Conservation (phyloP, 1,140 invertebrate genomes). For the Zaprionus davidi region DNA sequence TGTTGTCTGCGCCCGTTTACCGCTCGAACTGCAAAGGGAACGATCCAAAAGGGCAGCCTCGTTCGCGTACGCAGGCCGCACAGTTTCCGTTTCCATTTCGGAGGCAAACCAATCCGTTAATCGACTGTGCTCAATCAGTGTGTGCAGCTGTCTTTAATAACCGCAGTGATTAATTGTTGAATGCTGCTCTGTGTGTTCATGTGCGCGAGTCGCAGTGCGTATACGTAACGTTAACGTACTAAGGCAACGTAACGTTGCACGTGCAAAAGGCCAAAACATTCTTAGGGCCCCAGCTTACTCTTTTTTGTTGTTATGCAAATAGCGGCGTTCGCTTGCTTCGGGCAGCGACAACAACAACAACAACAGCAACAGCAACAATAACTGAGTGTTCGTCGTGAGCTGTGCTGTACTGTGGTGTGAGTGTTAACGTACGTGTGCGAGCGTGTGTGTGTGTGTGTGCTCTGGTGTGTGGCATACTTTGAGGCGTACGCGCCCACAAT, state of each 20-base stretch:
- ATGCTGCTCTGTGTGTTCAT: constrained; percentile 7
- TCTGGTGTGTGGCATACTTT: constrained; percentile 32
- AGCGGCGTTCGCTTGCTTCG: constrained; percentile 47
- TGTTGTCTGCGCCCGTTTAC: constrained; percentile 36
- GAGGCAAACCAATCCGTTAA: constrained; percentile 15
- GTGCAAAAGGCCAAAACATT: constrained; percentile 36
- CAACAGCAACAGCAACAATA: constrained; percentile 62
- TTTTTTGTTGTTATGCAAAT: constrained; percentile 74
- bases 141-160: constrained; percentile 31
- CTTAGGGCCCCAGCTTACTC: constrained; percentile 16
- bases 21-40: constrained; percentile 24
- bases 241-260: constrained; percentile 23
- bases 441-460: constrained; percentile 11
- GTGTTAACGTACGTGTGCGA: constrained; percentile 25
- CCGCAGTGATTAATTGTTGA: constrained; percentile 48
- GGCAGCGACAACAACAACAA: constrained; percentile 62
- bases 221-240: constrained; percentile 11
- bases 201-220: not conserved
- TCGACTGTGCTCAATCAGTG: constrained; percentile 41
- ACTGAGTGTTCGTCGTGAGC: constrained; percentile 32
- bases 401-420: not conserved
- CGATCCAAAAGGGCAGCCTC: not conserved
- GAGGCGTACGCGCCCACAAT: constrained; percentile 67
- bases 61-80: constrained; percentile 8
- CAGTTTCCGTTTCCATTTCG: constrained; percentile 6